A percentile compares a stretch with the other conserved stretches of the same genome.
Evolutionary conservation across 2,113 vertebrate species (phyloP).

Genomic region (Varanus salvator): DNA sequence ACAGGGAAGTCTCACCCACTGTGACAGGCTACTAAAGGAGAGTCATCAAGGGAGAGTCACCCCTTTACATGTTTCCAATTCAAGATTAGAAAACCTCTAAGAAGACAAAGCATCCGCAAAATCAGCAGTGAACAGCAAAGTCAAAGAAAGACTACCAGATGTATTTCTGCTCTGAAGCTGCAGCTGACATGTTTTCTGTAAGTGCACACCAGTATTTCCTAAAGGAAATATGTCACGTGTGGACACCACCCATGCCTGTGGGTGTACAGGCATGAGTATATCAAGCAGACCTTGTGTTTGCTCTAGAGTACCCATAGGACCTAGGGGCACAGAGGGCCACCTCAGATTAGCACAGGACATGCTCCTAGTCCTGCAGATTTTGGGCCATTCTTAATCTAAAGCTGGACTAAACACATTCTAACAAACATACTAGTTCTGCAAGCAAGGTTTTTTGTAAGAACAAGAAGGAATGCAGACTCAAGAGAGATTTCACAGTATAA

Average conservation of each 20-base stretch:
- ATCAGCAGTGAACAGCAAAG: neutral
- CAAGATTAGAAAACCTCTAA: neutral
- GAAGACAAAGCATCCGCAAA: neutral
- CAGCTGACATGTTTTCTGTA: neutral
- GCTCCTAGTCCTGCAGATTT: neutral
- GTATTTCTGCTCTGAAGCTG: neutral
- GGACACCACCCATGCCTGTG: neutral
- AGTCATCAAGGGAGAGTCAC: neutral
- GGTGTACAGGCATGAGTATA: neutral
- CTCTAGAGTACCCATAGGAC: neutral
- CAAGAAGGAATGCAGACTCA: neutral
- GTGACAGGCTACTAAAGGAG: neutral
- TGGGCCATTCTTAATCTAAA: neutral
- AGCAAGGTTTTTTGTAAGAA: neutral
- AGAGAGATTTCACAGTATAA: neutral
- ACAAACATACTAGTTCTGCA: neutral
- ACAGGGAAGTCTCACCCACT: neutral
- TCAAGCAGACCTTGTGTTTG: neutral
- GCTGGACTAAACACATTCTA: neutral
- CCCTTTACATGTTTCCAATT: neutral
- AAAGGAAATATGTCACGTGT: neutral
- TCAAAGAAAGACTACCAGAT: too few species aligned
- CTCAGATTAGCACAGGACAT: neutral
- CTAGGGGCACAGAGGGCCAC: too few species aligned
- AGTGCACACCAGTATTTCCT: neutral